Percentiles rank a stretch among this genome's conserved stretches.
phyloP scores from a whole-genome alignment of 2,888 invertebrate species.

The Pyrgus malvae region DNA sequence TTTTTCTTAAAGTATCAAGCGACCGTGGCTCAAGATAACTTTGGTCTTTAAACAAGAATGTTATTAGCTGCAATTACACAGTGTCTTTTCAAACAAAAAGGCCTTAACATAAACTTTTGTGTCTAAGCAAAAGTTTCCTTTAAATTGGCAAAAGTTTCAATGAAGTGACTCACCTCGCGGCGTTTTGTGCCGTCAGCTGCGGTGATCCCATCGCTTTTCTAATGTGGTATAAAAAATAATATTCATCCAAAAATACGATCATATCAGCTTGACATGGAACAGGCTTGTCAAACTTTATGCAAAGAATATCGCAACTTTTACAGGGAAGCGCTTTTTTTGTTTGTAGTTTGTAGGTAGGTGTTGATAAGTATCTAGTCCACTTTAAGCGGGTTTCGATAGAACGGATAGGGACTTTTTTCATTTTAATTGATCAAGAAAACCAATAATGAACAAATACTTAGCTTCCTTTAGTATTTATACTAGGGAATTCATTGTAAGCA shows the following conservation, averaged over 20 bases:
- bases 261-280: constrained; percentile 49
- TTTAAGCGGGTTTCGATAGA: too few relatives aligned
- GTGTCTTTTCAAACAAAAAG: constrained; percentile 58
- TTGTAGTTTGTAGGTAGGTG: too few relatives aligned
- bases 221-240: constrained; percentile 71
- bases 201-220: constrained; percentile 70
- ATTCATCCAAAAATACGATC: constrained; percentile 57
- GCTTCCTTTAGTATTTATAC: too few relatives aligned
- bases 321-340: neutral
- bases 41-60: constrained; percentile 45
- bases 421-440: too few relatives aligned
- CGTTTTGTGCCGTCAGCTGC: constrained; percentile 72
- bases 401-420: too few relatives aligned
- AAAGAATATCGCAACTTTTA: constrained; percentile 22
- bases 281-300: constrained; percentile 42
- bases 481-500: too few relatives aligned
- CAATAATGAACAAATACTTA: too few relatives aligned
- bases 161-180: constrained; percentile 73
- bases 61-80: constrained; percentile 59
- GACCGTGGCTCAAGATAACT: constrained; percentile 28
- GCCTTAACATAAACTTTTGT: constrained; percentile 61
- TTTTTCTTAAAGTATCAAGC: constrained; percentile 16
- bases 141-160: constrained; percentile 76
- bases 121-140: constrained; percentile 65
- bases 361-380: too few relatives aligned